These are phyloP conservation scores for Oreortyx pictus DNA, from an alignment of 2,797 vertebrate species.

Conservation along the genomic window DNA sequence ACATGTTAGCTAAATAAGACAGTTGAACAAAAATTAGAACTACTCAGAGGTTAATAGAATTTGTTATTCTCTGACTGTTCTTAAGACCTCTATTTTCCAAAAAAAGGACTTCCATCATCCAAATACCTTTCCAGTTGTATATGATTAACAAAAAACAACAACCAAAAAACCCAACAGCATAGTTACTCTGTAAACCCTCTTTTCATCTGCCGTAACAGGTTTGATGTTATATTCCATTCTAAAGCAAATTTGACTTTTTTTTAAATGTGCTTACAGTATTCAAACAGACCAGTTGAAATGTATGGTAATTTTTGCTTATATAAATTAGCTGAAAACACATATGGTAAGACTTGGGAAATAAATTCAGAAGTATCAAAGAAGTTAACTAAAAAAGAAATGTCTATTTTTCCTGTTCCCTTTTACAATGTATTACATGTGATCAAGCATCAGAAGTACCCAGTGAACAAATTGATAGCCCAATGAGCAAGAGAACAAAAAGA, in stretches of 20 bases:
- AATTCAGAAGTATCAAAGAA: not conserved
- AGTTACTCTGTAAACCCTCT: not conserved
- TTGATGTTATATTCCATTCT: not conserved
- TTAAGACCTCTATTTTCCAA: not conserved
- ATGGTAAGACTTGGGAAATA: not conserved
- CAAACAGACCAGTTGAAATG: not conserved
- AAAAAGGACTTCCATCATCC: not conserved
- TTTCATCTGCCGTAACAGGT: not conserved
- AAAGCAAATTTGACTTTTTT: not conserved
- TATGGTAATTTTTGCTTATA: not conserved
- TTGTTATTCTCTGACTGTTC: not conserved
- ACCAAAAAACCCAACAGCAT: not conserved
- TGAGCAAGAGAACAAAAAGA: not conserved
- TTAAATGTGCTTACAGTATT: not conserved
- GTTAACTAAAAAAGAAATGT: not conserved
- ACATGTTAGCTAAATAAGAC: not conserved
- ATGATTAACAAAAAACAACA: not conserved
- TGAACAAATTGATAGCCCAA: not conserved
- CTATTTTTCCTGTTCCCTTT: not conserved
- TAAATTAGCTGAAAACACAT: not conserved
- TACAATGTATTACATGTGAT: not conserved
- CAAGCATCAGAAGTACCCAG: not conserved
- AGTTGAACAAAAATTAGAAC: not conserved
- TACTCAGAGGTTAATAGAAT: not conserved
- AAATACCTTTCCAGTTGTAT: not conserved